Evolutionary conservation across 2,797 vertebrate genomes (phyloP).

Genomic region (Falco berigora): DNA sequence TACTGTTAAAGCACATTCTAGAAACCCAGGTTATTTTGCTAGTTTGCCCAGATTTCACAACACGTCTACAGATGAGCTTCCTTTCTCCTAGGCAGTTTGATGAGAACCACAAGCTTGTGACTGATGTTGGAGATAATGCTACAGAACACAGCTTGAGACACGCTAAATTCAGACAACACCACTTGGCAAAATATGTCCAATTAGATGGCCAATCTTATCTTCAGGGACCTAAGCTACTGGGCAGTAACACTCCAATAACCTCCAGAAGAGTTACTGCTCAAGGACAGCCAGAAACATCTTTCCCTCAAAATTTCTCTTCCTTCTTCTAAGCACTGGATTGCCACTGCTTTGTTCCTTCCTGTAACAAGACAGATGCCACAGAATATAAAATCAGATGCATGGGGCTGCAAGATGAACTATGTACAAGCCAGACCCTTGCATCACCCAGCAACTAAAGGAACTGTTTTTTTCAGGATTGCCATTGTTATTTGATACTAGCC

Average conservation of each 20-base stretch:
- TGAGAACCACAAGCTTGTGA: background rate
- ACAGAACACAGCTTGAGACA: background rate
- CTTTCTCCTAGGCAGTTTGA: background rate
- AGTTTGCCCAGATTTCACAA: slow-evolving; percentile 17
- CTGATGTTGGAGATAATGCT: background rate
- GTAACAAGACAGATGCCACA: background rate
- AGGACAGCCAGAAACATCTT: background rate
- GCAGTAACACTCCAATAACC: background rate
- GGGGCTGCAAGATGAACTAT: background rate
- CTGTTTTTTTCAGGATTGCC: background rate
- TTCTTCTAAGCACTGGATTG: background rate
- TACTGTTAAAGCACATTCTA: slow-evolving; percentile 13
- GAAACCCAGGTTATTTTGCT: slow-evolving; percentile 6
- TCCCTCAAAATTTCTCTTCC: background rate
- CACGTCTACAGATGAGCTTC: background rate
- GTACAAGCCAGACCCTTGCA: background rate
- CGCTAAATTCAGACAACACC: background rate
- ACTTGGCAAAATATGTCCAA: background rate
- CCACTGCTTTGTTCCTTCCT: background rate
- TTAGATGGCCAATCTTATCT: background rate
- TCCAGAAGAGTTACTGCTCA: background rate
- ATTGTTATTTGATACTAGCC: slow-evolving; percentile 2
- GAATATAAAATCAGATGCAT: background rate
- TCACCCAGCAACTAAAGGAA: background rate
- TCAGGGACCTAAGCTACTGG: background rate